Base-by-base conservation (phyloP, 2,113 vertebrate genomes). In the Melanostigma gelatinosum region DNA sequence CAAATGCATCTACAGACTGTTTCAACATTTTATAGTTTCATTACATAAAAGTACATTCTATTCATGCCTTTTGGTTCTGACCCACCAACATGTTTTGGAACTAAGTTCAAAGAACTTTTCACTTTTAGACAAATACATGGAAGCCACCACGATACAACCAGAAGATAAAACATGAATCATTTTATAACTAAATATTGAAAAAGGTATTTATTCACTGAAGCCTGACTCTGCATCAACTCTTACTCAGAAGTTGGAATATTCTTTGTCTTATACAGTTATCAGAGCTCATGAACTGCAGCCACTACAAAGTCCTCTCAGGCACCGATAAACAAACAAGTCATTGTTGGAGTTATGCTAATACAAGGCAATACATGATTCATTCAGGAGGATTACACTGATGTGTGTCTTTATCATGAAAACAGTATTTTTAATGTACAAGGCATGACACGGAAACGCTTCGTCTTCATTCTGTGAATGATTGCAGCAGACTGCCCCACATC, bases 21-120 rank as follows among this genome's bases (percentile, higher is more conserved):
- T 63, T 42, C 67, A 69, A 44, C 58, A 65, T 80, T 93, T 91
- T 92, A 92, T 90, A 92, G 20, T 81, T 89, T 65, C 82, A 85
- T 84, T 75, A 88, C 84, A 87, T 78, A 86, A 66, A 89, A 72
- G 75, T 79, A 80, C 76, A 77, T 85, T 86, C 82, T 63, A 54
- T 46, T 67, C 34, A 73, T 84, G 62, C 61, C 72, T 62, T 84
- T 88, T 77, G 40, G 57, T 76, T 90, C 74, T 74, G 77, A 64
- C 18, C 44, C 75, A 80, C 80, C 82, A 52, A 88, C 70, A 61
- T 32, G 27, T 40, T 57, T 50, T 52, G 77, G 52, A 74, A 64
- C 42, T 32, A 27, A 36, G 24, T 66, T 58, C 27, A 24, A 64
- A 68, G 27, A 18, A 68, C 50, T 63, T 67, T 18, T 76, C 38